Percentiles rank a stretch among this genome's conserved stretches.
These are phyloP conservation scores for Epinotia ramella DNA, from an alignment of 2,888 invertebrate species.

Conservation along the genomic window DNA sequence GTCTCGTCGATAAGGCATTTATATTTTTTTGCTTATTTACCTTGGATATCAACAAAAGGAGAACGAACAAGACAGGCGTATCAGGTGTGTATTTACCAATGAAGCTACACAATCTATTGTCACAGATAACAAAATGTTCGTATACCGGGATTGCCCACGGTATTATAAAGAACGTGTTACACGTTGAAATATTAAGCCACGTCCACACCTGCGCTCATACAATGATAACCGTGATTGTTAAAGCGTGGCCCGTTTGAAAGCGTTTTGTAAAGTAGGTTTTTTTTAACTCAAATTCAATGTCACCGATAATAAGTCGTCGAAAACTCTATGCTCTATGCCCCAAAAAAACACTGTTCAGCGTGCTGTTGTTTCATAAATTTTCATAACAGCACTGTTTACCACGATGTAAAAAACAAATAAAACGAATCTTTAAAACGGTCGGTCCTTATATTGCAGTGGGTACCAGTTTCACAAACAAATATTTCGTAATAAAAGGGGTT, in stretches of 20 bases:
- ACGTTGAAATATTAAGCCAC: slow-evolving; percentile 31
- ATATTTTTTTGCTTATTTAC: no score
- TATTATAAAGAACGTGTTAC: slow-evolving; percentile 8
- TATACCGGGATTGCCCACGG: background rate
- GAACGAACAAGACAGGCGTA: background rate
- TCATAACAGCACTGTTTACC: no score
- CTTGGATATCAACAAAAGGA: background rate
- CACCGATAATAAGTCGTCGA: no score
- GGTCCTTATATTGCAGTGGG: no score
- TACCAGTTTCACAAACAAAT: no score
- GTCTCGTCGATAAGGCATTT: no score
- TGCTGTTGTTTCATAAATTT: no score
- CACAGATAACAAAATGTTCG: slow-evolving; percentile 15
- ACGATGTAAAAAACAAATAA: no score
- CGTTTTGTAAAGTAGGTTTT: background rate
- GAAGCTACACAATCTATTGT: slow-evolving; percentile 9
- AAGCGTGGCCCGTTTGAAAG: background rate
- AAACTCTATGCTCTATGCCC: no score
- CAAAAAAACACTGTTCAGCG: no score
- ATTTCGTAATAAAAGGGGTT: no score
- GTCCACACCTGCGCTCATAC: slow-evolving; percentile 23
- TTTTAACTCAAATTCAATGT: background rate
- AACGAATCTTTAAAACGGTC: no score
- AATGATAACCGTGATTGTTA: slow-evolving; percentile 22
- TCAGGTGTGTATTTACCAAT: slow-evolving; percentile 22